Percentiles rank a stretch among this genome's conserved stretches.
Conservation (phyloP, 1,140 invertebrate genomes). For the Phortica variegata region DNA sequence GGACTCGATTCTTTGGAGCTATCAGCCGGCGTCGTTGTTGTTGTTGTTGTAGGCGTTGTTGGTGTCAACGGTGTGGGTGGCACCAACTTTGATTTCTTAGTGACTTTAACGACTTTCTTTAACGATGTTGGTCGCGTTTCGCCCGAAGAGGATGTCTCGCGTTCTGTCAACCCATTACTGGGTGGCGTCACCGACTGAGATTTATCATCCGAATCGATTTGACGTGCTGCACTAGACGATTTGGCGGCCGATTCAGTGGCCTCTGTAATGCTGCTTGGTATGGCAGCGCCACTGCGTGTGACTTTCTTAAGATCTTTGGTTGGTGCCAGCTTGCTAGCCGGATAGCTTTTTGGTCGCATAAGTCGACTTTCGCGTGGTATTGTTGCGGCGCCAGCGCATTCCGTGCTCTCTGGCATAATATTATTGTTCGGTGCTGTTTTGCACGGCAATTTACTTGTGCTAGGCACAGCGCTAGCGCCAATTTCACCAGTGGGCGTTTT, state of each 20-base stretch:
- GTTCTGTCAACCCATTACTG: constrained; percentile 17
- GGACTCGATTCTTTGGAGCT: constrained; percentile 46
- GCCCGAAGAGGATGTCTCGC: constrained; percentile 25
- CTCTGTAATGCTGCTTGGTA: constrained; percentile 32
- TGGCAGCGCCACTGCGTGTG: constrained; percentile 36
- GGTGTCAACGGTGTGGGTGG: constrained; percentile 31
- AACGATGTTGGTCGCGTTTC: constrained; percentile 29
- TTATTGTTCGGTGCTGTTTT: no score
- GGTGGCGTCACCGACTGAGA: constrained; percentile 21
- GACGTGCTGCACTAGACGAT: constrained; percentile 8
- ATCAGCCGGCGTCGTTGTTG: constrained; percentile 40
- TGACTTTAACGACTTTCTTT: constrained; percentile 42
- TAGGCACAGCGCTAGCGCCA: background rate
- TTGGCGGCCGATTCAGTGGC: background rate
- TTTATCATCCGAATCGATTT: constrained; percentile 36
- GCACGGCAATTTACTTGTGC: constrained; percentile 15
- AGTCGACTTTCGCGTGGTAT: constrained; percentile 32
- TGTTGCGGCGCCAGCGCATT: background rate
- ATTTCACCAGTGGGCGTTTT: background rate
- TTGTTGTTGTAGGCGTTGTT: constrained; percentile 19
- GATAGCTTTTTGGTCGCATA: constrained; percentile 61
- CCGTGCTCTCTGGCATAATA: no score
- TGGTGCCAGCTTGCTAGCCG: constrained; percentile 50
- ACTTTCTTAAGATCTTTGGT: constrained; percentile 50
- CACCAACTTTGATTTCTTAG: constrained; percentile 46